Conservation (phyloP, 1,140 invertebrate genomes). For the Diabrotica virgifera region DNA sequence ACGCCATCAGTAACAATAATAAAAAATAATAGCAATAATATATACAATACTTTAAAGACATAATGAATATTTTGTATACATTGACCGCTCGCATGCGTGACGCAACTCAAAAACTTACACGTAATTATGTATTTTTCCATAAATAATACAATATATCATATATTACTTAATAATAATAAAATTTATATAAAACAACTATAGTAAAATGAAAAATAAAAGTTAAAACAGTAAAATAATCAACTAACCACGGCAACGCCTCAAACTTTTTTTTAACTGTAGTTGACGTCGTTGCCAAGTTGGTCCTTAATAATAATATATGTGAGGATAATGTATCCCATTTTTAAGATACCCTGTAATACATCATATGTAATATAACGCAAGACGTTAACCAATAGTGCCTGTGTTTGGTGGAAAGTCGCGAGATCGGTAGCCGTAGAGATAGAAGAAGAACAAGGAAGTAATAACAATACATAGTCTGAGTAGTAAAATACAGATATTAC, state of each 20-base stretch:
- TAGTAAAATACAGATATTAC: no score
- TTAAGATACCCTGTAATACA: slow-evolving; percentile 51
- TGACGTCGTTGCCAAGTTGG: slow-evolving; percentile 43
- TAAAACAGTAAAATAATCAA: slow-evolving; percentile 35
- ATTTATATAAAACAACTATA: slow-evolving; percentile 21
- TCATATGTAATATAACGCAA: slow-evolving; percentile 49
- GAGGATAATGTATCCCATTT: slow-evolving; percentile 51
- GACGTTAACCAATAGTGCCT: slow-evolving; percentile 48
- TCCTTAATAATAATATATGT: slow-evolving; percentile 49
- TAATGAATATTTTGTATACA: slow-evolving; percentile 41
- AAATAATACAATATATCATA: slow-evolving; percentile 23
- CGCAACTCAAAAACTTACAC: slow-evolving; percentile 31
- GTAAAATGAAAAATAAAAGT: slow-evolving; percentile 33
- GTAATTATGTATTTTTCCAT: slow-evolving; percentile 22
- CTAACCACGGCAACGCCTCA: slow-evolving; percentile 44
- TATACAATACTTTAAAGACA: slow-evolving; percentile 44
- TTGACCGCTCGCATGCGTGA: slow-evolving; percentile 25
- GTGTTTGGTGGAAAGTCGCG: slow-evolving; percentile 47
- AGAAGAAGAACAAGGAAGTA: background rate
- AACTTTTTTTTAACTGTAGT: slow-evolving; percentile 31
- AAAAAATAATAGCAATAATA: slow-evolving; percentile 26
- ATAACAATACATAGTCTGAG: no score
- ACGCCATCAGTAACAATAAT: slow-evolving; percentile 38
- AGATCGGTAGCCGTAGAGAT: slow-evolving; percentile 37
- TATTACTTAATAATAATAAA: slow-evolving; percentile 23